These are phyloP conservation scores for Hemicentrotus pulcherrimus DNA, from an alignment of 35 echinoderm and acorn worm species.

Conservation along the genomic window DNA sequence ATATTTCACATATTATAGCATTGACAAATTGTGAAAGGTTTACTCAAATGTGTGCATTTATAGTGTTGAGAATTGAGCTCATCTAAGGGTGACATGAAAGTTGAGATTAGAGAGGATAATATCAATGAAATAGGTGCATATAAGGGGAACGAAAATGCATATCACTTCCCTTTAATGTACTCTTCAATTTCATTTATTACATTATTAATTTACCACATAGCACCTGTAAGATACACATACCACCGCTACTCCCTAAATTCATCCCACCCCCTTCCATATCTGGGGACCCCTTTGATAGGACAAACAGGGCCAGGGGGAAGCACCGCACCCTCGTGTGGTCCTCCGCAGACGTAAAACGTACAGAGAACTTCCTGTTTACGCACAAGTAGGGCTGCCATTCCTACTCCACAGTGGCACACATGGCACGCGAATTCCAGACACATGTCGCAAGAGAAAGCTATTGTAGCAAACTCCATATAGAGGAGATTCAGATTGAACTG, in stretches of 20 bases:
- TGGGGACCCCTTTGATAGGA: neutral
- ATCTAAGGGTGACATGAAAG: neutral
- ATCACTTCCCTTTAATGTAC: too few relatives aligned
- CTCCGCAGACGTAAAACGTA: conserved; percentile 14
- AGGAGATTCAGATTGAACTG: neutral
- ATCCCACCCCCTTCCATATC: neutral
- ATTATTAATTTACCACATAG: too few relatives aligned
- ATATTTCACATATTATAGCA: neutral
- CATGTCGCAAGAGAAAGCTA: neutral
- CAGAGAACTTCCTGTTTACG: conserved; percentile 30
- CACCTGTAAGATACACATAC: neutral
- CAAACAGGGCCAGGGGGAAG: neutral
- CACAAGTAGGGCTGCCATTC: neutral
- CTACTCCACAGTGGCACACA: neutral
- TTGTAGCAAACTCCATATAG: neutral
- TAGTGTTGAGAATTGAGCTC: neutral
- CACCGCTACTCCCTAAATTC: neutral
- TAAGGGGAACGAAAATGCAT: too few relatives aligned
- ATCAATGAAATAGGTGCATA: too few relatives aligned
- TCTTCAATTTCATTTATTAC: too few relatives aligned
- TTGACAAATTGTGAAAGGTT: neutral
- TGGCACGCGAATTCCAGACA: conserved; percentile 15
- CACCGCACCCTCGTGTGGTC: conserved; percentile 6
- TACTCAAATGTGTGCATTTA: neutral
- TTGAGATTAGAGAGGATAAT: neutral